Percentiles rank a stretch among this genome's conserved stretches.
Evolutionary conservation across 2,113 vertebrate genomes (phyloP).

Genomic region (Sphyrna mokarran): DNA sequence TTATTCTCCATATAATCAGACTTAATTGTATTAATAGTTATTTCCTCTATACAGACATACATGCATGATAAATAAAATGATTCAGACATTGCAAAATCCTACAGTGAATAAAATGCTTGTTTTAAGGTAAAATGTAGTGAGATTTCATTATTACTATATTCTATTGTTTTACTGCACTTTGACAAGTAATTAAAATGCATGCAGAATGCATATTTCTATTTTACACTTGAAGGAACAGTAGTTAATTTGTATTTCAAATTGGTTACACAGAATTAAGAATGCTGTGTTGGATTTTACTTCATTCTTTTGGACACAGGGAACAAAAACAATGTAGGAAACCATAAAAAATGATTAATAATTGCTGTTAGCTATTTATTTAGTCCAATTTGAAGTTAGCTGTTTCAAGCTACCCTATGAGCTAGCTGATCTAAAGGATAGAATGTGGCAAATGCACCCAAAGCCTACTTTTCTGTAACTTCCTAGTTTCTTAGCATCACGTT

Average conservation of each 20-base stretch:
- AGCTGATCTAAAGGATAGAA: not conserved
- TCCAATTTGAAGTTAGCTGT: not conserved
- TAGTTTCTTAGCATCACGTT: not conserved
- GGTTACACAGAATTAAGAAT: not conserved
- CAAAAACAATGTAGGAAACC: not conserved
- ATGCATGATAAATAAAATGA: not conserved
- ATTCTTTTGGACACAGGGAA: not conserved
- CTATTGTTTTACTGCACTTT: not conserved
- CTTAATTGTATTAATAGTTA: conserved; percentile 22
- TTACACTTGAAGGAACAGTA: conserved; percentile 15
- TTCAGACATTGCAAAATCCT: not conserved
- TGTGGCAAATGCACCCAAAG: no score
- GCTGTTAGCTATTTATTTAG: not conserved
- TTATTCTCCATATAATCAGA: conserved; percentile 5
- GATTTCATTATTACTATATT: not conserved
- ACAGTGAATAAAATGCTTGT: not conserved
- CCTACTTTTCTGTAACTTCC: not conserved
- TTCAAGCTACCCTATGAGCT: not conserved
- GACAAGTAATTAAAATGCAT: conserved; percentile 19
- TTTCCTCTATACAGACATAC: not conserved
- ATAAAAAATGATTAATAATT: not conserved
- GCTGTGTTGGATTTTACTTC: not conserved
- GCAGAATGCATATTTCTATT: conserved; percentile 25
- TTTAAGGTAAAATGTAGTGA: not conserved
- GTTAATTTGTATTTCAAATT: conserved; percentile 25